These are phyloP conservation scores for Liasis olivaceus DNA, from an alignment of 2,797 vertebrate genomes.

Conservation along the genomic window DNA sequence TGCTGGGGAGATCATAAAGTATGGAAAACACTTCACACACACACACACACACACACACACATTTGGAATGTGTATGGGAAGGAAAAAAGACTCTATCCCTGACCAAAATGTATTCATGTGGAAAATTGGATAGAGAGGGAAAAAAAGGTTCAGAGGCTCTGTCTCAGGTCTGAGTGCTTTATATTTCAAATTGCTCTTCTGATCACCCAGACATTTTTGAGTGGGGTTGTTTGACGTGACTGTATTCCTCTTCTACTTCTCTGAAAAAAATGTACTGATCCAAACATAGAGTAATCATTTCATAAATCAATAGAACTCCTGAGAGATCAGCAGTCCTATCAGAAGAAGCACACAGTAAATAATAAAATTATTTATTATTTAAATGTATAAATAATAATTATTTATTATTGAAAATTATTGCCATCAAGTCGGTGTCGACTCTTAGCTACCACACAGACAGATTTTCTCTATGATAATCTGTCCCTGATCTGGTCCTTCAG, in stretches of 20 bases:
- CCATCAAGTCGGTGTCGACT: not conserved
- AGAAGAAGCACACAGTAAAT: not conserved
- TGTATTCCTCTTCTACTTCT: not conserved
- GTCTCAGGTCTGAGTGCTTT: not conserved
- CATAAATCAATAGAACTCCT: not conserved
- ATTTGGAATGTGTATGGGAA: not conserved
- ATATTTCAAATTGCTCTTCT: not conserved
- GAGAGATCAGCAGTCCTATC: not conserved
- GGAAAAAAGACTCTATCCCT: not conserved
- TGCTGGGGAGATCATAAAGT: not conserved
- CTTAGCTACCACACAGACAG: not conserved
- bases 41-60: not conserved
- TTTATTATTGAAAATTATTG: no score
- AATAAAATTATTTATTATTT: not conserved
- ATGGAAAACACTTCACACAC: no score
- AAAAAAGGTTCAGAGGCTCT: not conserved
- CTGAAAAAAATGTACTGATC: not conserved
- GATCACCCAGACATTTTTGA: not conserved
- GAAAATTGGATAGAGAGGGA: not conserved
- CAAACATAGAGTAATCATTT: not conserved
- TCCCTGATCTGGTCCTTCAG: not conserved
- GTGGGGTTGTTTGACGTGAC: not conserved
- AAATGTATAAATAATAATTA: not conserved
- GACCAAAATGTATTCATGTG: not conserved
- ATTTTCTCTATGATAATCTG: not conserved